Evolutionary conservation across 2,113 vertebrate genomes (phyloP).

Genomic region (Elephantulus edwardii): DNA sequence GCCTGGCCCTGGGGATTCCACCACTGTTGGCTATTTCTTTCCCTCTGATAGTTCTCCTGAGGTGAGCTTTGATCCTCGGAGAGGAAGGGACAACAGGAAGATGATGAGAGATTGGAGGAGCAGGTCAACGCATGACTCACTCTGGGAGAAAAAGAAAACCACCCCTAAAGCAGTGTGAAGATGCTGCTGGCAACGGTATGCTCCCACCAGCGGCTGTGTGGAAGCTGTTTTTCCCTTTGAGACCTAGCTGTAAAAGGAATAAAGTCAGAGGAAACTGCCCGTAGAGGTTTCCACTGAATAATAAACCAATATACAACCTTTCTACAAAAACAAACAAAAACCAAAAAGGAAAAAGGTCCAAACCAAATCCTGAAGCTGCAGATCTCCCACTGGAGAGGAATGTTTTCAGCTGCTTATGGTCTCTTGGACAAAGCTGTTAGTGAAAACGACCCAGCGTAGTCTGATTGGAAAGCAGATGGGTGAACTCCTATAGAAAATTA

Average conservation of each 20-base stretch:
- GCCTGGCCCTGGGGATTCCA: conserved; percentile 43
- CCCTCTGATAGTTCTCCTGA: conserved; percentile 44
- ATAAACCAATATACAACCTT: neutral
- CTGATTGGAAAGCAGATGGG: neutral
- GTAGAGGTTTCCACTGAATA: neutral
- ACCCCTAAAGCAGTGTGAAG: neutral
- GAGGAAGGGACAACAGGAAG: conserved; percentile 52
- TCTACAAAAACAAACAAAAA: neutral
- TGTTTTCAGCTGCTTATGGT: neutral
- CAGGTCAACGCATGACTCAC: conserved; percentile 30
- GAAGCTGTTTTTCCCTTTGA: neutral
- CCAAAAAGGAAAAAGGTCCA: too few species aligned
- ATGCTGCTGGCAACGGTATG: neutral
- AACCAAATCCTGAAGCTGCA: neutral
- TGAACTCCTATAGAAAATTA: neutral
- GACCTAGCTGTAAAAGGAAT: neutral
- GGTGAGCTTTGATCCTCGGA: conserved; percentile 72
- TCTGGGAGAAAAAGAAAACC: neutral
- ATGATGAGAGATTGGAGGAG: conserved; percentile 25
- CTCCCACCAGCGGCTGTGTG: neutral
- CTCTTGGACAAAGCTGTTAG: neutral
- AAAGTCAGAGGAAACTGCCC: neutral
- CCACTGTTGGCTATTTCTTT: conserved; percentile 59
- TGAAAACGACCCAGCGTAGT: neutral
- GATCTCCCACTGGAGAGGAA: neutral